Evolutionary conservation across 2,797 vertebrate species (phyloP).

Genomic region (Benthosema pterotum): DNA sequence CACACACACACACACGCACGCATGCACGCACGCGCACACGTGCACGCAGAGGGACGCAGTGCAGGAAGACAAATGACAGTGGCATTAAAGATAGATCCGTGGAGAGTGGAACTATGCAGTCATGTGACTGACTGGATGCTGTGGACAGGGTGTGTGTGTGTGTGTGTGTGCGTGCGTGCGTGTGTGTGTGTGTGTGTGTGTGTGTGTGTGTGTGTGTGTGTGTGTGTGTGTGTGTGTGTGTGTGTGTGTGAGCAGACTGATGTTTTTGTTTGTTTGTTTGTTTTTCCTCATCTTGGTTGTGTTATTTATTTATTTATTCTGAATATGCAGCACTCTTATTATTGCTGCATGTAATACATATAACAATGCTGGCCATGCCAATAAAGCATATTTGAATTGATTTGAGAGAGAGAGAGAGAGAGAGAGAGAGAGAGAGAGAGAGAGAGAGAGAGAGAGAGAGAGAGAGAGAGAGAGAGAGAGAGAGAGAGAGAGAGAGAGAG

Average conservation of each 20-base stretch:
- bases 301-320: no score
- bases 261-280: no score
- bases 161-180: neutral
- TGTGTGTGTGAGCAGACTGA: no score
- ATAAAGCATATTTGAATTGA: no score
- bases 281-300: no score
- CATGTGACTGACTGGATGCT: constrained; percentile 1
- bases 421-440: neutral
- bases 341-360: no score
- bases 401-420: neutral
- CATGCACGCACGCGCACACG: neutral
- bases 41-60: neutral
- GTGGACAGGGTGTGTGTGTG: neutral
- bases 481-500: constrained; percentile 14
- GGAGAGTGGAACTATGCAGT: neutral
- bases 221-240: neutral
- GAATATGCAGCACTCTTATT: no score
- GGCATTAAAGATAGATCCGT: neutral
- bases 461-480: neutral
- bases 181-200: neutral
- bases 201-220: no score
- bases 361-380: no score
- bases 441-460: neutral
- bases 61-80: neutral
- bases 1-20: no score